Evolutionary conservation across 2,113 vertebrate species (phyloP).

Genomic region (zebrafish (Danio rerio)): GRCz12tu NC_133179.1:63273501-63274000

Average conservation of each 20-base stretch:
- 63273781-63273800: background rate
- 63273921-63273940: constrained; percentile 5
- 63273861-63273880: background rate
- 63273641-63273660: constrained; percentile 16
- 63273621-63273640: constrained; percentile 6
- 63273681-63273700: constrained; percentile 2
- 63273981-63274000: constrained; percentile 11
- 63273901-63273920: constrained; percentile 14
- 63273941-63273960: background rate
- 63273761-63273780: background rate
- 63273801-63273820: background rate
- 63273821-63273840: background rate
- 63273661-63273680: constrained; percentile 19
- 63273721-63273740: too few species aligned
- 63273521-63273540: too few species aligned
- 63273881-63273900: background rate
- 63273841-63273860: background rate
- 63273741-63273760: too few species aligned
- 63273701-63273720: too few species aligned
- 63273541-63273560: too few species aligned
- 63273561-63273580: too few species aligned
- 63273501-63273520: background rate
- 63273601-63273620: background rate
- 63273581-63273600: background rate
- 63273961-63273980: background rate